Evolutionary conservation across 2,888 invertebrate species (phyloP).

Genomic region (Mesorhabditis sp.): DNA sequence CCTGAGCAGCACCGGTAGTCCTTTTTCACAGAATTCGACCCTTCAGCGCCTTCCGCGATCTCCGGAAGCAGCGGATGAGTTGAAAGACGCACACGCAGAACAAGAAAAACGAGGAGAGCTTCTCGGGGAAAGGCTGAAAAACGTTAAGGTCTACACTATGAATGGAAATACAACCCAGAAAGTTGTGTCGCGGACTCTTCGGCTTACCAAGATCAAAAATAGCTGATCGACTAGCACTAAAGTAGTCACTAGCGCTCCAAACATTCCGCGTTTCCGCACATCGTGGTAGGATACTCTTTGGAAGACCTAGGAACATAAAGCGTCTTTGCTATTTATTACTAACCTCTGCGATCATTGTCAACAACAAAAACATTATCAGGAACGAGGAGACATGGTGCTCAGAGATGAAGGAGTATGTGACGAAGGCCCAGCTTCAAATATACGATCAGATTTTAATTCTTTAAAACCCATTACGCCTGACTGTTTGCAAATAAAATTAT

Average conservation of each 20-base stretch:
- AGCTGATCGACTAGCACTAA: neutral
- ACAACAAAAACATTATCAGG: neutral
- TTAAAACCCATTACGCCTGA: neutral
- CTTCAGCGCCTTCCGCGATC: neutral
- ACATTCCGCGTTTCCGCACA: neutral
- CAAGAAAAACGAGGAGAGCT: constrained; percentile 1
- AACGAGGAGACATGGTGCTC: neutral
- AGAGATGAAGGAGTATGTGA: constrained; percentile 6
- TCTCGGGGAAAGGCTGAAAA: neutral
- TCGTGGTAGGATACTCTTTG: neutral
- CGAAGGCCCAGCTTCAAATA: neutral
- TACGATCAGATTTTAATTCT: too few relatives aligned
- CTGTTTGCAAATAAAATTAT: neutral
- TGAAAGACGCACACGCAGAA: constrained; percentile 4
- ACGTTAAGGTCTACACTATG: too few relatives aligned
- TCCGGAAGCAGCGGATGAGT: neutral
- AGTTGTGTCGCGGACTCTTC: too few relatives aligned
- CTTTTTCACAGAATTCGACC: neutral
- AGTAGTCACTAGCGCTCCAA: constrained; percentile 1
- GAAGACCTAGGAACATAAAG: neutral
- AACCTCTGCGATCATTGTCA: neutral
- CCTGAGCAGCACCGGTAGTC: neutral
- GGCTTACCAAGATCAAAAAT: neutral
- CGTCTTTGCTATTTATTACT: neutral
- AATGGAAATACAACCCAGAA: too few relatives aligned